Conservation (phyloP, 2,888 invertebrate genomes). For the Gisinianus flammeolus region DNA sequence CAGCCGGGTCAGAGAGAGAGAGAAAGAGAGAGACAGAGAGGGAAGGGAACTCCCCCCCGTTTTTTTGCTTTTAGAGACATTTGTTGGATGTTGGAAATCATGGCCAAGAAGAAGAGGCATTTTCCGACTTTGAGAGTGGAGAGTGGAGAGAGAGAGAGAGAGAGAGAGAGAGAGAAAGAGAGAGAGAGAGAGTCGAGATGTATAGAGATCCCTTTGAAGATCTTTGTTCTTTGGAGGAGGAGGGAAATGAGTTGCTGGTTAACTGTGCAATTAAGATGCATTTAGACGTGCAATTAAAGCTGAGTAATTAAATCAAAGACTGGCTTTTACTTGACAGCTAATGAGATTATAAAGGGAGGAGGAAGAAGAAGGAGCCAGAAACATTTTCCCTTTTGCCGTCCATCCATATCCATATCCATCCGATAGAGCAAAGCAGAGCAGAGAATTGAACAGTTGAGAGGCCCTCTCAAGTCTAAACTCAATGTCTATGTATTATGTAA, state of each 20-base stretch:
- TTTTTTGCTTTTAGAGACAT: no score
- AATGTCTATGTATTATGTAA: no score
- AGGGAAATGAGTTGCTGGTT: constrained; percentile 52
- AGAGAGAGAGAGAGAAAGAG: constrained; percentile 9
- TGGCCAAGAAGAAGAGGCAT: neutral
- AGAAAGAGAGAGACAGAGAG: no score
- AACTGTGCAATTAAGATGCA: constrained; percentile 58
- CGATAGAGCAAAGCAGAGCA: no score
- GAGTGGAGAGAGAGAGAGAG: neutral
- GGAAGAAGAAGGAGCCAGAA: constrained; percentile 28
- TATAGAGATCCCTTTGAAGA: constrained; percentile 39
- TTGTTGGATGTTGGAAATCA: neutral
- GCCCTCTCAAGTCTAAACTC: no score
- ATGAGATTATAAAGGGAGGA: constrained; percentile 42
- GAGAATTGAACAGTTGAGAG: neutral
- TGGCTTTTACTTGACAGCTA: constrained; percentile 50
- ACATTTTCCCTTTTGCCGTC: no score
- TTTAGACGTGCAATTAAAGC: constrained; percentile 58
- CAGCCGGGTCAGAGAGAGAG: no score
- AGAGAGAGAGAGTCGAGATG: no score
- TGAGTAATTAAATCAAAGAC: constrained; percentile 57
- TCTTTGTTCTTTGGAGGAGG: constrained; percentile 46
- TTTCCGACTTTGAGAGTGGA: no score
- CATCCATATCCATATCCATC: no score
- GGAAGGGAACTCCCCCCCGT: no score